Evolutionary conservation across 2,797 vertebrate genomes (phyloP).

Genomic region (Manis pentadactyla): DNA sequence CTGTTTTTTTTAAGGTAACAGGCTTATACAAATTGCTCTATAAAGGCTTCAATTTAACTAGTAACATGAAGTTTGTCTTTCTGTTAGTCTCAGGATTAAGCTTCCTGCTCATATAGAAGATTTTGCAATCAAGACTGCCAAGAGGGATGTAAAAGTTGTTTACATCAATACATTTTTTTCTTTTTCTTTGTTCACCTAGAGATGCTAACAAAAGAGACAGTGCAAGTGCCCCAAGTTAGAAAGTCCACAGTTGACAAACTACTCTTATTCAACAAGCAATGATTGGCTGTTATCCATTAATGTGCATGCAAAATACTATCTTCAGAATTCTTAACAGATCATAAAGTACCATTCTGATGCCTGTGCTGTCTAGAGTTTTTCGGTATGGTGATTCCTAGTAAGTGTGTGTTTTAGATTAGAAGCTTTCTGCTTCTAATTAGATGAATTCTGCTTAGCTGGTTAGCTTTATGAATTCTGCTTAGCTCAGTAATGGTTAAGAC

Average conservation of each 20-base stretch:
- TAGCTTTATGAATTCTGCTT: neutral
- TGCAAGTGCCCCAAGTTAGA: constrained; percentile 3
- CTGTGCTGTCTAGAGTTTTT: neutral
- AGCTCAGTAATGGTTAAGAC: neutral
- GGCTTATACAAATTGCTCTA: neutral
- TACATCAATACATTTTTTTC: neutral
- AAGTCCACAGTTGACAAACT: neutral
- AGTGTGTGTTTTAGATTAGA: neutral
- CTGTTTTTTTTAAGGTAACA: neutral
- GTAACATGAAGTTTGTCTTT: neutral
- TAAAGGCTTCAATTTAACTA: neutral
- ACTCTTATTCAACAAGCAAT: neutral
- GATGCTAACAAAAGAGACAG: neutral
- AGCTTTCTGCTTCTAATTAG: too few relatives aligned
- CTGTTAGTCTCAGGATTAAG: neutral
- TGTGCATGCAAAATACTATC: neutral
- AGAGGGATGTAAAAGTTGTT: neutral
- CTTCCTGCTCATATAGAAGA: neutral
- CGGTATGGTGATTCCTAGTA: neutral
- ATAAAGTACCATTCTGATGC: neutral
- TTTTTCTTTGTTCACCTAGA: neutral
- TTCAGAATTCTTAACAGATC: neutral
- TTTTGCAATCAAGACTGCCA: neutral
- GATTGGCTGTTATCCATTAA: neutral
- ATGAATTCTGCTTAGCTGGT: neutral